Evolutionary conservation across 2,113 vertebrate genomes (phyloP), one percentile per base, ranked within the genome.

Genomic region (Brachyistius frenatus): DNA sequence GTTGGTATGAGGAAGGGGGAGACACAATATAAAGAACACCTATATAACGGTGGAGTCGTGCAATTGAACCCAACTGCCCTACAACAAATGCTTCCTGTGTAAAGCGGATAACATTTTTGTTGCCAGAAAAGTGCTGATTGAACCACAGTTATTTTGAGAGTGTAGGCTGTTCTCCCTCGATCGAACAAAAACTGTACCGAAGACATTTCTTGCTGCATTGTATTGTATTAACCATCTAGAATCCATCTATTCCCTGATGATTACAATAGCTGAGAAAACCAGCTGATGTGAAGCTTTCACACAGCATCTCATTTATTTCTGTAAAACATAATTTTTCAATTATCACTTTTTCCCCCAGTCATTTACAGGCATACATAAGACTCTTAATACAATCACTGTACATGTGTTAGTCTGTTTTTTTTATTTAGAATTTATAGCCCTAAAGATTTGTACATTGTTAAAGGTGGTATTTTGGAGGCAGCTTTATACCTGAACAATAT

Each of bases 131-230:
- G 31, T 56, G 31, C 23, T 32, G 55, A 52, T 16, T 9, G 36
- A 69, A 36, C 33, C 11, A 0, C 44, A 32, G 58, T 53, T 71
- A 35, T 55, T 72, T 66, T 47, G 4, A 65, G 33, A 49, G 37
- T 2, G 32, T 7, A 66, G 39, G 56, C n/a, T n/a, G 37, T 39
- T 58, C 63, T 66, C n/a, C 14, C 57, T 37, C 63, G 7, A 16
- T 73, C 15, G 23, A 46, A 58, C 13, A 33, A 44, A 47, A 35
- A 57, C 5, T 60, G 11, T 39, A 54, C 54, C 66, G 14, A n/a
- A 32, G n/a, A 14, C n/a, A 31, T 39, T 15, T 53, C 10, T 8
- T 61, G n/a, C 15, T 56, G 41, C 8, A 56, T 7, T 9, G 5
- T 0, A 37, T 14, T 71, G 30, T 9, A 57, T 62, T 50, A 44